Evolutionary conservation across 2,113 vertebrate genomes (phyloP), one percentile per base, ranked within the genome.

Genomic region (Fregetta grallaria): DNA sequence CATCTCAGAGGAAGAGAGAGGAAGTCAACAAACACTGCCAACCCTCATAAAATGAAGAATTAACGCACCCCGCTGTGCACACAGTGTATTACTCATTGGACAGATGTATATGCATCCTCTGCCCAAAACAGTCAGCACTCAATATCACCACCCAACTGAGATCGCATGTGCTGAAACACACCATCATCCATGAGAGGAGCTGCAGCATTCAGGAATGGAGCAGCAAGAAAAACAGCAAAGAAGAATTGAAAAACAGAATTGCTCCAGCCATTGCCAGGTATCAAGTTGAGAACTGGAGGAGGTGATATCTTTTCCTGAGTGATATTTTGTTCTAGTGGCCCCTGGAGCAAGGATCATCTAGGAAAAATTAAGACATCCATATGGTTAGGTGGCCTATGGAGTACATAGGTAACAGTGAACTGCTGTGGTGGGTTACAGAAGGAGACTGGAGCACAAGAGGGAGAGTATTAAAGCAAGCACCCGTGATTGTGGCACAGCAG

Each of bases 21-120:
- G 86, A 96, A 96, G 83, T 86, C 96, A 91, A 83, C 92, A 92
- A 88, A 70, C 66, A 49, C 75, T 71, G 67, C 19, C 67, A 84
- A 72, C 13, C 44, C 50, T 62, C 86, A 71, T 50, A 80, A 94
- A 90, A 70, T 8, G 62, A 27, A 53, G 62, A 65, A 53, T 62
- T 80, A 55, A 70, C 4, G 3, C 34, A 62, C 30, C 40, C 68
- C 30, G 0, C 16, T 45, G 73, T 15, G 50, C 58, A 53, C 59
- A 62, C 29, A 62, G n/a, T 23, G 30, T 27, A 15, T 82, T 44
- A 44, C 47, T 75, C 67, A 15, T 62, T 58, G 76, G 30, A 58
- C 34, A 63, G 40, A 44, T 22, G 22, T n/a, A 49, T 10, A 56
- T 9, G 15, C 75, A 50, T 56, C 56, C 38, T 59, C 49, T 84